Conservation (phyloP, 2,113 vertebrate species). For the Condylura cristata region DNA sequence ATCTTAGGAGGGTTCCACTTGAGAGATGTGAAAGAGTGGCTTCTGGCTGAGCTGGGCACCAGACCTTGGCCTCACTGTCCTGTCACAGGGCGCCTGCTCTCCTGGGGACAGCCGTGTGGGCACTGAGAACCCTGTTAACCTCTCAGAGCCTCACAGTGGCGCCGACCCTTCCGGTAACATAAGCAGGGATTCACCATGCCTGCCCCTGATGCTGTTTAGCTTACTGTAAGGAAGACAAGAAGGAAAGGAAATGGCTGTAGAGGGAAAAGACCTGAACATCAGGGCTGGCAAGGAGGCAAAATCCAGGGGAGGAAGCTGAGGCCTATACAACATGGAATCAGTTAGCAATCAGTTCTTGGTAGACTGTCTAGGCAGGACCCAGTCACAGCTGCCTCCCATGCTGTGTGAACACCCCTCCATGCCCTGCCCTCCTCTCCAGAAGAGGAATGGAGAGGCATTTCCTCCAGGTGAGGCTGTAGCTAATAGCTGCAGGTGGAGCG, state of each 20-base stretch:
- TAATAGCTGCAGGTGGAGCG: no score
- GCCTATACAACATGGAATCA: background rate
- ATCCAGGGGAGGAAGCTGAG: background rate
- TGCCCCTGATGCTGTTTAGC: background rate
- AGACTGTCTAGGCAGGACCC: background rate
- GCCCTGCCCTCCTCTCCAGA: background rate
- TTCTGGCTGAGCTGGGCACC: background rate
- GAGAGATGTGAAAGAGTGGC: background rate
- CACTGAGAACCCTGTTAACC: background rate
- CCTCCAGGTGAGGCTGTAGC: background rate
- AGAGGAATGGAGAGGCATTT: background rate
- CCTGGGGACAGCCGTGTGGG: background rate
- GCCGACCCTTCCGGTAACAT: background rate
- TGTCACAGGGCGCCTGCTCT: background rate
- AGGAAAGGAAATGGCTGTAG: no score
- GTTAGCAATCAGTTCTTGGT: no score
- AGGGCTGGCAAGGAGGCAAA: background rate
- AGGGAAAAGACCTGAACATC: background rate
- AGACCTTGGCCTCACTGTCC: background rate
- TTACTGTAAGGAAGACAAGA: background rate
- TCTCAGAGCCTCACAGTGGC: background rate
- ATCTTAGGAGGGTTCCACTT: background rate
- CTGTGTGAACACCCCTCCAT: background rate
- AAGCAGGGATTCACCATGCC: background rate
- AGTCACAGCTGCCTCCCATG: background rate